Evolutionary conservation across 2,888 invertebrate genomes (phyloP), one percentile per base, ranked within the genome.

Genomic region (Patella depressa): DNA sequence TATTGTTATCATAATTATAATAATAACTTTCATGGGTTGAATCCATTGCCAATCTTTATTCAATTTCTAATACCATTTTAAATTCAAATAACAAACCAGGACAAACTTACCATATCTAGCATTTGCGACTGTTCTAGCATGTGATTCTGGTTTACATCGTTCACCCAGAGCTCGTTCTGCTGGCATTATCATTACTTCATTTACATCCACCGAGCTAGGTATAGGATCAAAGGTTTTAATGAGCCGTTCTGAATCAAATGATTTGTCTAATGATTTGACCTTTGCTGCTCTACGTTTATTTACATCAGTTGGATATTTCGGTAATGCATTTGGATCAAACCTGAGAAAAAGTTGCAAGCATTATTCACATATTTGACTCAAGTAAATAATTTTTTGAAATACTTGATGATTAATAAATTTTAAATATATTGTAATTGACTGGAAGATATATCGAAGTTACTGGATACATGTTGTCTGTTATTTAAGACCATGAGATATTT

Each of bases 241-340:
- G 3, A 78, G 77, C 53, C 72, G 74, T 14, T 80, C 76, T 17
- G 79, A 79, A 71, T 78, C 80, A 12, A 75, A 54, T 17, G 77
- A 45, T 0, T 76, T 76, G 15, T 79, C 72, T 4, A 78, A 69
- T 3, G 73, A 34, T 34, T 74, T 55, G 12, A 74, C 77, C 54
- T 77, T 78, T 53, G 80, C 79, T 29, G 80, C 78, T 9, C 59
- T 78, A 15, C 83, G 73, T 34, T 77, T 74, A 3, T 72, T 65
- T 1, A 81, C 73, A 19, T 80, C 79, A 1, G 81, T 77, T 54
- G 80, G 79, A 53, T 78, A 83, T 54, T 75, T 80, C 5, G 83
- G 83, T 14, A 82, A 59, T 3, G 73, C 72, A 29, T 78, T 79
- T 12, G 80, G 80, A 73, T 83, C 83, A 78, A 81, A 83, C 81